These are phyloP conservation scores for Physella acuta DNA, from an alignment of 1,140 invertebrate species.

Conservation along the genomic window DNA sequence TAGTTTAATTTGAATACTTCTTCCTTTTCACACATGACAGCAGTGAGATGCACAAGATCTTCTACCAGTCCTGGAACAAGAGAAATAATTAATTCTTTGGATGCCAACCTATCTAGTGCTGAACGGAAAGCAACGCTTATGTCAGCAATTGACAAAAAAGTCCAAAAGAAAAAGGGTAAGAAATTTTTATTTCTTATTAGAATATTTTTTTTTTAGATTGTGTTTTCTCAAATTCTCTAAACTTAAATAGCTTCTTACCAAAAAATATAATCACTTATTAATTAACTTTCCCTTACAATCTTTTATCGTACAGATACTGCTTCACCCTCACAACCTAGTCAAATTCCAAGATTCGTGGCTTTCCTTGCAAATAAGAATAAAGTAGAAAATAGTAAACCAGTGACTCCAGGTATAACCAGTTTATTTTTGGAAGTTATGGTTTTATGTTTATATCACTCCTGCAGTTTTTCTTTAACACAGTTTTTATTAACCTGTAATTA, in stretches of 20 bases:
- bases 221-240: too few relatives aligned
- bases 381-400: slow-evolving; percentile 36
- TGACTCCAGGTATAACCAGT: slow-evolving; percentile 48
- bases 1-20: too few relatives aligned
- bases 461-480: background rate
- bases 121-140: slow-evolving; percentile 44
- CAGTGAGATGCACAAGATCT: background rate
- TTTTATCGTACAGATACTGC: slow-evolving; percentile 22
- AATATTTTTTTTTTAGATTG: too few relatives aligned
- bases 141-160: slow-evolving; percentile 43
- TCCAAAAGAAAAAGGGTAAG: slow-evolving; percentile 35
- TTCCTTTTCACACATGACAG: too few relatives aligned
- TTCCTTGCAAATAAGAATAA: slow-evolving; percentile 44
- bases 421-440: slow-evolving; percentile 1
- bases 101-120: slow-evolving; percentile 35
- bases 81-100: slow-evolving; percentile 42
- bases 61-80: slow-evolving; percentile 36
- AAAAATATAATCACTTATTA: too few relatives aligned
- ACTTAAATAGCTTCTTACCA: too few relatives aligned
- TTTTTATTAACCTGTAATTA: background rate
- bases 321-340: too few relatives aligned
- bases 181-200: too few relatives aligned
- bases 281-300: too few relatives aligned
- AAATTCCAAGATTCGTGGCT: slow-evolving; percentile 50
- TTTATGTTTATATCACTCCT: too few relatives aligned